A percentile compares a stretch with the other conserved stretches of the same genome.
Evolutionary conservation across 2,113 vertebrate genomes (phyloP).

Genomic region (Mastomys coucha): DNA sequence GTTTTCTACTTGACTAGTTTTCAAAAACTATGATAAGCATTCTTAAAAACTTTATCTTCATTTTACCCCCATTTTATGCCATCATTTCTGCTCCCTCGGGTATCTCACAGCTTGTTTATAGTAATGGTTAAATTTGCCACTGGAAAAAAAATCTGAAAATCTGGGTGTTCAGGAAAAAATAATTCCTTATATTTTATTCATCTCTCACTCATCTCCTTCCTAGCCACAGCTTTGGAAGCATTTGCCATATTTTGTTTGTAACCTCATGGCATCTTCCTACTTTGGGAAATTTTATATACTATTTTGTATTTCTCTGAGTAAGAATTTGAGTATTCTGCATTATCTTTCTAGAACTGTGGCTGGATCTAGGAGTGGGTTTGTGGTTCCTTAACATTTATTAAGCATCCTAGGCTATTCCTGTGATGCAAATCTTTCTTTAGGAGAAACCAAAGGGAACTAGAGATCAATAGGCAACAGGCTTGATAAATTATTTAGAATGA

Average conservation of each 20-base stretch:
- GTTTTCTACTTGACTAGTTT: neutral
- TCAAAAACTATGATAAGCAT: neutral
- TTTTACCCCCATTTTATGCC: neutral
- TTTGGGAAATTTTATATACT: neutral
- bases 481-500: neutral
- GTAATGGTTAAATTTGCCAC: neutral
- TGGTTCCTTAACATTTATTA: neutral
- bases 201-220: neutral
- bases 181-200: neutral
- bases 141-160: neutral
- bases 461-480: neutral
- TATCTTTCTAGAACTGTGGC: neutral
- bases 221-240: neutral
- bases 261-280: neutral
- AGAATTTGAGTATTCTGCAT: neutral
- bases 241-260: neutral
- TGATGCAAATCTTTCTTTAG: neutral
- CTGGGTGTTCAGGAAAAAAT: neutral
- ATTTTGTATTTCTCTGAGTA: neutral
- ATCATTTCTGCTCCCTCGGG: neutral
- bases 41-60: neutral
- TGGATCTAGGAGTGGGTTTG: neutral
- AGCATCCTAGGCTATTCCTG: neutral
- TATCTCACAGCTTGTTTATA: neutral
- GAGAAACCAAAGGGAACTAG: neutral